Evolutionary conservation across 2,113 vertebrate genomes (phyloP).

Genomic region (Narcine bancroftii): DNA sequence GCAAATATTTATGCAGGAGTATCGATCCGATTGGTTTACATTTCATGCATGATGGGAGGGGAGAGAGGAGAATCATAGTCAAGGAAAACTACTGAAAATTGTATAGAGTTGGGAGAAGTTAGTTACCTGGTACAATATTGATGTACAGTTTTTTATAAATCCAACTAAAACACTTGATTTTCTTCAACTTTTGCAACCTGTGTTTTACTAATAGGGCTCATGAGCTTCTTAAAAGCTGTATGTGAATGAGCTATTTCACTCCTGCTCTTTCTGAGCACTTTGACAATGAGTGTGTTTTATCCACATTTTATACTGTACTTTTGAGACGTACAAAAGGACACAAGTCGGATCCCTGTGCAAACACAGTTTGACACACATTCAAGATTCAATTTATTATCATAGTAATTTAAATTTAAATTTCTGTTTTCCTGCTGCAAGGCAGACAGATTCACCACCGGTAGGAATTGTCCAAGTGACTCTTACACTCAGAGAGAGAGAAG

Average conservation of each 20-base stretch:
- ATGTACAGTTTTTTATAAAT: not conserved
- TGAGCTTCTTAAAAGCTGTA: not conserved
- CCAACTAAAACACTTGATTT: not conserved
- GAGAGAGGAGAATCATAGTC: not conserved
- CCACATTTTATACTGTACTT: too few relatives aligned
- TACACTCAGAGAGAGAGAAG: too few relatives aligned
- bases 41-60: not conserved
- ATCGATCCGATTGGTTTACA: not conserved
- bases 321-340: too few relatives aligned
- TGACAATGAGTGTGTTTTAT: too few relatives aligned
- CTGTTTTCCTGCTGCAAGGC: too few relatives aligned
- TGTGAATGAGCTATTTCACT: not conserved
- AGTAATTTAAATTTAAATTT: too few relatives aligned
- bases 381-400: too few relatives aligned
- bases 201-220: not conserved
- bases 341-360: too few relatives aligned
- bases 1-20: not conserved
- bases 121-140: not conserved
- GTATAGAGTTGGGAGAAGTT: not conserved
- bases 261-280: too few relatives aligned
- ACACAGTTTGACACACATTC: too few relatives aligned
- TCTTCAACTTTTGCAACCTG: not conserved
- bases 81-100: not conserved
- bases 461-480: too few relatives aligned
- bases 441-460: too few relatives aligned